Conservation (phyloP, 2,888 invertebrate species). For the Bedellia somnulentella region DNA sequence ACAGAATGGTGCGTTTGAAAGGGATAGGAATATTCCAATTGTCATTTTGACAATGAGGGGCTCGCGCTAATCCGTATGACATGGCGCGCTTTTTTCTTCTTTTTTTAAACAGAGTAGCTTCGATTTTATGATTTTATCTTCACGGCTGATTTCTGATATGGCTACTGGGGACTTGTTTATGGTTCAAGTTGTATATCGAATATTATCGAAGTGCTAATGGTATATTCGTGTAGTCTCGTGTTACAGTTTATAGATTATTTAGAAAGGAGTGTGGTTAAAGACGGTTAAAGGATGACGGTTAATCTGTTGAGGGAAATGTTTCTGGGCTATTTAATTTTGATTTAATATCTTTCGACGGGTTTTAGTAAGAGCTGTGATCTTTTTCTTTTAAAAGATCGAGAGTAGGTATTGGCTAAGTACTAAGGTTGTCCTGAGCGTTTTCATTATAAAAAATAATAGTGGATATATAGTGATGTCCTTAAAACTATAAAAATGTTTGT, state of each 20-base stretch:
- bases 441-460: too few species aligned
- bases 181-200: conserved; percentile 26
- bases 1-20: conserved; percentile 18
- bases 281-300: conserved; percentile 18
- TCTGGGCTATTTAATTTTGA: too few species aligned
- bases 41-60: conserved; percentile 43
- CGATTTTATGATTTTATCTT: conserved; percentile 30
- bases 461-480: too few species aligned
- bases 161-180: conserved; percentile 38
- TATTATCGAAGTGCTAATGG: conserved; percentile 45
- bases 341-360: too few species aligned
- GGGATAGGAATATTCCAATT: conserved; percentile 45
- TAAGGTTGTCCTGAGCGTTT: too few species aligned
- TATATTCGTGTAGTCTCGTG: conserved; percentile 41
- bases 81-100: conserved; percentile 37
- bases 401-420: too few species aligned
- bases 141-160: conserved; percentile 35
- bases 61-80: conserved; percentile 49
- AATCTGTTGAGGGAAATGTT: background rate
- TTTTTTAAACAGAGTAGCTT: conserved; percentile 16
- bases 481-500: background rate
- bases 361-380: too few species aligned
- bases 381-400: too few species aligned
- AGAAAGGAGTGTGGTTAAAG: conserved; percentile 23
- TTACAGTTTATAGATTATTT: conserved; percentile 32